phyloP scores from a whole-genome alignment of 1,140 invertebrate species.

The Cecropterus lyciades region DNA sequence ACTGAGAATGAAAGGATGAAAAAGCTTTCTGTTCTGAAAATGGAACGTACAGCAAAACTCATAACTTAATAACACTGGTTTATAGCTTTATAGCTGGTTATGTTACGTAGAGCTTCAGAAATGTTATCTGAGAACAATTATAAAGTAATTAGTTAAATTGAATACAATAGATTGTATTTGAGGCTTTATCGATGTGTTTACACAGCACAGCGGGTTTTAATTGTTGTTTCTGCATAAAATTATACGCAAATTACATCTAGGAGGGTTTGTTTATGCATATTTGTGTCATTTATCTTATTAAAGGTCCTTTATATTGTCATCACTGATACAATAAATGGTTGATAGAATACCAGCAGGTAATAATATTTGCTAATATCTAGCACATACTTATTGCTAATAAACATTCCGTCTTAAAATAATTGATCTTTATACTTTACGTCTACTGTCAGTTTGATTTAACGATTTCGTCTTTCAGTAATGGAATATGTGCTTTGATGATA shows the following conservation, averaged over 20 bases:
- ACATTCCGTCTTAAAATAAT: neutral
- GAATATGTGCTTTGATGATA: no score
- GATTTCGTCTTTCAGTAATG: no score
- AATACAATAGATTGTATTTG: slow-evolving; percentile 30
- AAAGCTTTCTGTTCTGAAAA: no score
- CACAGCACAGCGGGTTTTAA: slow-evolving; percentile 28
- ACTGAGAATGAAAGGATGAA: no score
- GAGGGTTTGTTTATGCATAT: slow-evolving; percentile 33
- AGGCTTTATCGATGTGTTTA: slow-evolving; percentile 33
- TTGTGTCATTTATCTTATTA: slow-evolving; percentile 26
- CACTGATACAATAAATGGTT: slow-evolving; percentile 39
- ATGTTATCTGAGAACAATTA: slow-evolving; percentile 20
- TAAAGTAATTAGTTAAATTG: slow-evolving; percentile 29
- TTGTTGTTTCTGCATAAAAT: slow-evolving; percentile 31
- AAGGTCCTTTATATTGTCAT: slow-evolving; percentile 46
- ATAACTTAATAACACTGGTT: no score
- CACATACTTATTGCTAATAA: slow-evolving; percentile 17
- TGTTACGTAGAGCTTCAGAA: neutral
- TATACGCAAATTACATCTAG: slow-evolving; percentile 26
- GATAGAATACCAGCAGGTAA: no score
- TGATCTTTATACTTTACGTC: no score
- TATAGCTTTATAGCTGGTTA: neutral
- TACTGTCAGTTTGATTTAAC: no score
- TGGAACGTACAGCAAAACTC: no score
- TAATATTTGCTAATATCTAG: slow-evolving; percentile 30